Base-by-base conservation (phyloP, 2,797 vertebrate species). In the Gymnothorax reevesii region DNA sequence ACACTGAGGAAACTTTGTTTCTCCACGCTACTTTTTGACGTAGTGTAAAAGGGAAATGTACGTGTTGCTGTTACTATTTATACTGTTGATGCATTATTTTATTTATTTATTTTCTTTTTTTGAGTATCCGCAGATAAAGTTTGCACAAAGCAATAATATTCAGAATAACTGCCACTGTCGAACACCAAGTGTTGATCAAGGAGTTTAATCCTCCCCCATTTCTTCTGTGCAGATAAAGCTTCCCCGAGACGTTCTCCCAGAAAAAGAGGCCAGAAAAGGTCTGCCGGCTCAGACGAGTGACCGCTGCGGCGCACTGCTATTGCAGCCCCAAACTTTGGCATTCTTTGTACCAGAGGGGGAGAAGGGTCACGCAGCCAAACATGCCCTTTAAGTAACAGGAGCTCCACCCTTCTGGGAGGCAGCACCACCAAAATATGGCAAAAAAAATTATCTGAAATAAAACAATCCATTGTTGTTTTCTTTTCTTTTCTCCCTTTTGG, bases 251-350 rank as follows among this genome's bases (percentile, higher is more conserved):
- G 97, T 93, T 97, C 98, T 92, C 98, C 98, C 83, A 97, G 97
- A 92, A 99, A 99, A 92, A 96, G 98, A 94, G 97, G 95, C 87
- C 98, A 99, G 97, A 99, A 99, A 91, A 97, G 98, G 94, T 96
- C 98, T 1, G 98, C 95, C 84, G 98, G 98, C 93, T 99, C 98
- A 10, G 98, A 99, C 92, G 98, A 99, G 97, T 99, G 97, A 97
- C 94, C 92, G 88, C 92, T 89, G 49, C 88, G 90, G 25, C 0
- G 25, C 49, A 0, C 54, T 25, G n/a, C 54, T 57, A 54, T 60
- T n/a, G 54, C 49, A 49, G 55, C 85, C 49, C 82, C 55, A 49
- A 15, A n/a, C 82, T 66, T 52, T 57, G 33, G 52, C 17, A 52
- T 88, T 87, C 90, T 91, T 92, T 93, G 91, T 91, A 92, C 90